phyloP scores from a whole-genome alignment of 2,888 invertebrate genomes.

The Belgica antarctica region DNA sequence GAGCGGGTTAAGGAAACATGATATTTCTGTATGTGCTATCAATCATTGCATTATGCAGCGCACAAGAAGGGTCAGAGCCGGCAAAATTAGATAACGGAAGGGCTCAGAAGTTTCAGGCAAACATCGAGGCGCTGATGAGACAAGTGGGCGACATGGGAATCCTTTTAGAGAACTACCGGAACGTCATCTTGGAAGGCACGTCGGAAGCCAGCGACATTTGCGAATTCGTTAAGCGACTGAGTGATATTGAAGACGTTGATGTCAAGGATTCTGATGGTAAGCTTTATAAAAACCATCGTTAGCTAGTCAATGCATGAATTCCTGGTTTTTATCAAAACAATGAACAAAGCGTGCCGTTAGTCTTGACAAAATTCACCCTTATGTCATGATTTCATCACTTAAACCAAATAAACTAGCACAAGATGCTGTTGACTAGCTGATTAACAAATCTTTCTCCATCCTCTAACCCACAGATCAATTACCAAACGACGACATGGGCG shows the following conservation, averaged over 20 bases:
- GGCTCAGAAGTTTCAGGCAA: conserved; percentile 9
- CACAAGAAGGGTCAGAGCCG: conserved; percentile 2
- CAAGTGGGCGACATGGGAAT: conserved; percentile 34
- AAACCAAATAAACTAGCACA: too few species aligned
- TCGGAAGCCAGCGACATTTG: conserved; percentile 31
- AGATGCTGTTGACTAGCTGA: too few species aligned
- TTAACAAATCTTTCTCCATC: too few species aligned
- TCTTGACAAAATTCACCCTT: too few species aligned
- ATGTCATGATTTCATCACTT: too few species aligned
- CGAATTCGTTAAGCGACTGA: conserved; percentile 16
- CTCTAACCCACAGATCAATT: neutral
- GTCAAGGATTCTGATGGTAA: conserved; percentile 25
- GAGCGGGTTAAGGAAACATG: conserved; percentile 38
- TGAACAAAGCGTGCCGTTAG: too few species aligned
- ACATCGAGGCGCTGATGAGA: conserved; percentile 25
- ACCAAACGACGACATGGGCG: neutral
- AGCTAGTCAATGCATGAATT: neutral
- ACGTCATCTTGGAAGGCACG: conserved; percentile 7
- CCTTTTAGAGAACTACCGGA: conserved; percentile 30
- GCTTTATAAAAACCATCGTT: neutral
- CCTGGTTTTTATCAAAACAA: too few species aligned
- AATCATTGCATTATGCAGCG: conserved; percentile 31
- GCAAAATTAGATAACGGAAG: neutral
- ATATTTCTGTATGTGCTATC: conserved; percentile 21
- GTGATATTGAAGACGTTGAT: neutral